phyloP scores from a whole-genome alignment of 2,797 vertebrate genomes.

The Hoplostethus atlanticus region DNA sequence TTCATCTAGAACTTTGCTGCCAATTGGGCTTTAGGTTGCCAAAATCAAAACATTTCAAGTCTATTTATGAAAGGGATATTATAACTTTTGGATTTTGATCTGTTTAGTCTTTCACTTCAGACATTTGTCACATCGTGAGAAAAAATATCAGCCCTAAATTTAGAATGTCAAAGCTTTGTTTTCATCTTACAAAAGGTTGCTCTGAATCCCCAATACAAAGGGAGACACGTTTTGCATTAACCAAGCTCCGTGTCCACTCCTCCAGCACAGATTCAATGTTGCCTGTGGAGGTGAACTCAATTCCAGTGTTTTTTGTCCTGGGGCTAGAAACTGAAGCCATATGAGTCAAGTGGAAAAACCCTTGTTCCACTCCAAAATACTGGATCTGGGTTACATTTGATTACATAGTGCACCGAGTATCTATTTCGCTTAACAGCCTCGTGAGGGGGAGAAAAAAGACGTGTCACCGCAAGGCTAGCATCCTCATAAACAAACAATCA shows the following conservation, averaged over 20 bases:
- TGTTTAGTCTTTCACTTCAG: slow-evolving; percentile 1
- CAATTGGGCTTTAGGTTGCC: slow-evolving; percentile 1
- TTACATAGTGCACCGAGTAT: slow-evolving; percentile 58
- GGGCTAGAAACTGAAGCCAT: slow-evolving; percentile 40
- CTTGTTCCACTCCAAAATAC: slow-evolving; percentile 46
- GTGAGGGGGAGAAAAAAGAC: slow-evolving; percentile 47
- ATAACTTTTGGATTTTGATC: slow-evolving; percentile 1
- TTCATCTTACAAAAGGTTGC: background rate
- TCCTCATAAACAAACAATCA: slow-evolving; percentile 76
- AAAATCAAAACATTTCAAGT: slow-evolving; percentile 32
- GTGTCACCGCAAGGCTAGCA: slow-evolving; percentile 71
- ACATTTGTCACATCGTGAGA: background rate
- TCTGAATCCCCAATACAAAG: slow-evolving; percentile 3
- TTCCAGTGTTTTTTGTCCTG: slow-evolving; percentile 34
- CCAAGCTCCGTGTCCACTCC: slow-evolving; percentile 11
- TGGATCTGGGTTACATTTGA: slow-evolving; percentile 62
- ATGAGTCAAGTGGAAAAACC: slow-evolving; percentile 57
- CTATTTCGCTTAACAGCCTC: slow-evolving; percentile 65
- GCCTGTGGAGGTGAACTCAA: slow-evolving; percentile 38
- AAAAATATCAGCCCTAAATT: background rate
- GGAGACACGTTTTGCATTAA: slow-evolving; percentile 26
- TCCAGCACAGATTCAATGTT: slow-evolving; percentile 26
- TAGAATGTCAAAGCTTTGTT: background rate
- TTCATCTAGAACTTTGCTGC: slow-evolving; percentile 11
- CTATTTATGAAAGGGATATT: slow-evolving; percentile 12